Percentiles rank a stretch among this genome's conserved stretches.
phyloP scores from a whole-genome alignment of 2,113 vertebrate species.

The Fulica atra region DNA sequence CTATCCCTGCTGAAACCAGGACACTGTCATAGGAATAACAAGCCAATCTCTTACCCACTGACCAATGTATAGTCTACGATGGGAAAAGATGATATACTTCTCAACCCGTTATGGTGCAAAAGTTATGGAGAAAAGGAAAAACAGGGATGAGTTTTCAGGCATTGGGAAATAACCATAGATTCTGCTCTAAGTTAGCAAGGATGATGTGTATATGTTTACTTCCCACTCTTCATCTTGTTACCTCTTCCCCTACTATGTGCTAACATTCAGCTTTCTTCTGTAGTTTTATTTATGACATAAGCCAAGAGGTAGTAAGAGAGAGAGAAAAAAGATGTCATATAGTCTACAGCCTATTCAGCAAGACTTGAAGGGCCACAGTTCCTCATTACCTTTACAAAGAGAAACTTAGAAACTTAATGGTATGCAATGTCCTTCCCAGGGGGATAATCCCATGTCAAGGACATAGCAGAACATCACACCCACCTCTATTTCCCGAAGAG shows the following conservation, averaged over 20 bases:
- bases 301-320: neutral
- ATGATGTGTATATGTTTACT: neutral
- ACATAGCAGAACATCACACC: neutral
- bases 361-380: neutral
- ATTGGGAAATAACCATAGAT: neutral
- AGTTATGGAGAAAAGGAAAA: neutral
- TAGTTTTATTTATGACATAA: neutral
- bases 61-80: neutral
- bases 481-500: neutral
- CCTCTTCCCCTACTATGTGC: neutral
- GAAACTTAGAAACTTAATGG: neutral
- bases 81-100: neutral
- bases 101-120: neutral
- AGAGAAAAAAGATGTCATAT: neutral
- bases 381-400: conserved; percentile 17
- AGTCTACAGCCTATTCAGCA: neutral
- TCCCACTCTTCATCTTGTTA: neutral
- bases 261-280: neutral
- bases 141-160: neutral
- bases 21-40: neutral
- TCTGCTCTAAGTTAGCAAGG: neutral
- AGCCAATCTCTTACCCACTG: neutral
- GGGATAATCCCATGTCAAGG: neutral
- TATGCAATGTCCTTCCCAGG: neutral
- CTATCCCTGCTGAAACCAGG: too few species aligned